Evolutionary conservation across 2,888 invertebrate species (phyloP), one percentile per base, ranked within the genome.

Genomic region (Orthosia gracilis): DNA sequence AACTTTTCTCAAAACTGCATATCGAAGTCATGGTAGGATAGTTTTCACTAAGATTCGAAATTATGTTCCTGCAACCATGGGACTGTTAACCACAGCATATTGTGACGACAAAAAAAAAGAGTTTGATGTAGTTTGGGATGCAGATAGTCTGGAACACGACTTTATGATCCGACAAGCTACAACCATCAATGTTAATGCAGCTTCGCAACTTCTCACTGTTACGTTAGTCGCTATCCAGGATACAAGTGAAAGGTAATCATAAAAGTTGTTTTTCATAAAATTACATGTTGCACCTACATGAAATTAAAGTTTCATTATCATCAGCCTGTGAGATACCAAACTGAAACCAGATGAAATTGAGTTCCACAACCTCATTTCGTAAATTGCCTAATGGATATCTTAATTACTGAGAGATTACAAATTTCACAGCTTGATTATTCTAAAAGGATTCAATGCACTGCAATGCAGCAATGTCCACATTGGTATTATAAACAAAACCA

Each of bases 161-260:
- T 97, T 96, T 86, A 88, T 97, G 65, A 97, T 97, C 69, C 92
- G 95, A 13, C 97, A 97, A 91, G 97, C 97, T 4, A 96, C 97
- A 3, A 96, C 96, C 40, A 94, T 96, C 21, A 97, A 95, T 73
- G 96, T 97, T 4, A 97, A 97, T 85, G 96, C 97, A n/a, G 96
- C 97, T 18, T 96, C 96, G 26, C 97, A 97, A 84, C 92, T 97
- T 5, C 90, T 97, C 11, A 97, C 97, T 9, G 96, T 97, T 21
- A 97, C 97, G 26, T 85, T 97, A 76, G 94, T 96, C n/a, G 97
- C 97, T 67, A 95, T 97, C 83, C 94, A 96, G 86, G 97, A 97
- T 80, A 96, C 96, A 26, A 96, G 96, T 85, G 94, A 96, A 89
- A 94, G 95, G 95, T 97, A 90, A 72, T n/a, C 18, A 40, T n/a